Conservation (phyloP, 2,888 invertebrate genomes). For the Plebejus melissa region DNA sequence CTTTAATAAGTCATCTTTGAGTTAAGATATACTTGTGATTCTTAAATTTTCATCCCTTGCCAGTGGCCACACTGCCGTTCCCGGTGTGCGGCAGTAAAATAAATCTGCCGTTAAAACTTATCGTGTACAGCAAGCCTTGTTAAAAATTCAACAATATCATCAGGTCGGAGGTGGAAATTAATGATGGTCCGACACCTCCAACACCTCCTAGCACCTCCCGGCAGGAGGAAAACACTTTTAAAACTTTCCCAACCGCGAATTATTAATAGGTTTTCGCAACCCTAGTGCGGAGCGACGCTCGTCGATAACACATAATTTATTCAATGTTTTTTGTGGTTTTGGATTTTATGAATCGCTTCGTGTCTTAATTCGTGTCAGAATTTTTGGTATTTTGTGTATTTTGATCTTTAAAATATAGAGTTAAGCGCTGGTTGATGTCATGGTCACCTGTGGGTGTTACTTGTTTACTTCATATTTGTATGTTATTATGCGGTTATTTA, state of each 20-base stretch:
- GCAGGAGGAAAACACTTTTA: slow-evolving; percentile 67
- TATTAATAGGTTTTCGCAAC: slow-evolving; percentile 73
- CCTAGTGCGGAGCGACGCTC: slow-evolving; percentile 39
- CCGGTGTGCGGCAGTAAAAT: background rate
- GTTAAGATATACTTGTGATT: background rate
- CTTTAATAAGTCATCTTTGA: background rate
- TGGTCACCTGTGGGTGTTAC: background rate
- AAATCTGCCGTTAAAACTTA: slow-evolving; percentile 14
- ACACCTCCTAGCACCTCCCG: slow-evolving; percentile 38
- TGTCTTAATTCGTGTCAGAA: background rate
- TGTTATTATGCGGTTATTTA: background rate
- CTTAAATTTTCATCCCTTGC: background rate
- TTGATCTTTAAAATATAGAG: background rate
- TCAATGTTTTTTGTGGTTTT: slow-evolving; percentile 32
- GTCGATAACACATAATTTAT: slow-evolving; percentile 32
- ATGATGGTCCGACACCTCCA: slow-evolving; percentile 36
- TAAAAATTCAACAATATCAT: slow-evolving; percentile 67
- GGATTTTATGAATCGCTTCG: background rate
- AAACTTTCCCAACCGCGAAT: slow-evolving; percentile 70
- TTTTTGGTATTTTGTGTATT: background rate
- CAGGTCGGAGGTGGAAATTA: slow-evolving; percentile 63
- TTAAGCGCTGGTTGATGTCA: background rate
- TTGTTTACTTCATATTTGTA: background rate
- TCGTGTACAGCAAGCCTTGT: slow-evolving; percentile 38
- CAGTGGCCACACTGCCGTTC: background rate